Evolutionary conservation across 1,140 invertebrate species (phyloP), one percentile per base, ranked within the genome.

Genomic region (Drosophila albomicans): DNA sequence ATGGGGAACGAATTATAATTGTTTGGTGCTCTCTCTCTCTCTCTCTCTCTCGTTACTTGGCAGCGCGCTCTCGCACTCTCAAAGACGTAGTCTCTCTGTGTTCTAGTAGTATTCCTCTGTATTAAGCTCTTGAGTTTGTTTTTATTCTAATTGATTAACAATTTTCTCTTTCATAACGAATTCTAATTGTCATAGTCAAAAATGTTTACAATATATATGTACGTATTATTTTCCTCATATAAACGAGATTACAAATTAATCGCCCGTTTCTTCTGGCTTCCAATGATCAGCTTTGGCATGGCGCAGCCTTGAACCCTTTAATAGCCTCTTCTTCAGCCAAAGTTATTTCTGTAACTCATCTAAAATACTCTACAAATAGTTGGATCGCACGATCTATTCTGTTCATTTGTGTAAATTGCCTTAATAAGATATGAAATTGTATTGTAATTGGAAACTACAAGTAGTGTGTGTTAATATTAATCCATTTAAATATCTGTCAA

Each of bases 271-370:
- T 20, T 75, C 64, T 58, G 25, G 16, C 41, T 41, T 32, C 48
- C 78, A 63, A 35, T 41, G 49, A 80, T 69, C 59, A 35, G 45
- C 38, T 57, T 61, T 43, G 68, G 30, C 43, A n/a, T 54, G 28
- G 28, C 28, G 66, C 70, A 88, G 76, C 84, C 84, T 88, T 88
- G 84, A 88, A 89, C 84, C 84, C 74, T 81, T 87, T 67, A 56
- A 70, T 78, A 75, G 75, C 15, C 79, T 84, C 67, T 62, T 75
- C 67, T 67, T 66, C 57, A 35, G 80, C 77, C 84, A 87, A 87
- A 87, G 82, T 45, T 88, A 87, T 87, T 88, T 87, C 72, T 89
- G 80, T 82, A 76, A 52, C 61, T 58, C 62, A 74, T 64, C 56
- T 52, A 30, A 30, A 63, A 63, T 76, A 74, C 82, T 25, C 76